Conservation (phyloP, 2,797 vertebrate genomes). For the Oreochromis grahami region DNA sequence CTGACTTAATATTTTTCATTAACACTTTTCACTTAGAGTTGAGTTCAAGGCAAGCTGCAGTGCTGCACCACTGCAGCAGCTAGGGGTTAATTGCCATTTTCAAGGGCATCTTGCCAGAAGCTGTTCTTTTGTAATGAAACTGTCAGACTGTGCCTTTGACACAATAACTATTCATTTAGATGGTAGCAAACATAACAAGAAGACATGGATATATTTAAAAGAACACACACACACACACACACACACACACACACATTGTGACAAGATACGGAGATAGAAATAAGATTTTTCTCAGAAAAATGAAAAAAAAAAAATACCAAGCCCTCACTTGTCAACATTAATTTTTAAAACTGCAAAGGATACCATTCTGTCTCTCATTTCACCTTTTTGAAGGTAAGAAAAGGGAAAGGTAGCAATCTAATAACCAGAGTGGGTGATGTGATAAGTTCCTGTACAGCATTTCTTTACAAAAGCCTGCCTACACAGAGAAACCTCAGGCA, state of each 20-base stretch:
- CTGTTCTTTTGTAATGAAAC: not conserved
- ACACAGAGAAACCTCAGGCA: not conserved
- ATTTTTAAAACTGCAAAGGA: not conserved
- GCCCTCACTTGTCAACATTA: not conserved
- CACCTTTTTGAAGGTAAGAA: not conserved
- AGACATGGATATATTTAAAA: not conserved
- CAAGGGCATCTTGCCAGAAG: conserved; percentile 24
- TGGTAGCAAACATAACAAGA: not conserved
- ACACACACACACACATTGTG: too few species aligned
- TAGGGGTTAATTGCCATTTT: conserved; percentile 36
- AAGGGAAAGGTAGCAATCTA: not conserved
- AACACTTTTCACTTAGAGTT: not conserved
- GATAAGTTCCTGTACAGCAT: not conserved
- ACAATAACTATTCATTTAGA: not conserved
- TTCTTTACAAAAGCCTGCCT: not conserved
- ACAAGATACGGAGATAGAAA: not conserved
- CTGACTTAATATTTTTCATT: conserved; percentile 8
- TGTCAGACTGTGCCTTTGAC: not conserved
- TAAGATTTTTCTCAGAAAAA: not conserved
- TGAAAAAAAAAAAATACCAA: too few species aligned
- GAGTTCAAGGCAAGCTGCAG: not conserved
- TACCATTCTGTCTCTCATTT: not conserved
- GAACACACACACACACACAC: too few species aligned
- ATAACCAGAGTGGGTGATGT: not conserved
- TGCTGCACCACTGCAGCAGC: conserved; percentile 11